Conservation (phyloP, 2,113 vertebrate species). For the Sceloporus undulatus region DNA sequence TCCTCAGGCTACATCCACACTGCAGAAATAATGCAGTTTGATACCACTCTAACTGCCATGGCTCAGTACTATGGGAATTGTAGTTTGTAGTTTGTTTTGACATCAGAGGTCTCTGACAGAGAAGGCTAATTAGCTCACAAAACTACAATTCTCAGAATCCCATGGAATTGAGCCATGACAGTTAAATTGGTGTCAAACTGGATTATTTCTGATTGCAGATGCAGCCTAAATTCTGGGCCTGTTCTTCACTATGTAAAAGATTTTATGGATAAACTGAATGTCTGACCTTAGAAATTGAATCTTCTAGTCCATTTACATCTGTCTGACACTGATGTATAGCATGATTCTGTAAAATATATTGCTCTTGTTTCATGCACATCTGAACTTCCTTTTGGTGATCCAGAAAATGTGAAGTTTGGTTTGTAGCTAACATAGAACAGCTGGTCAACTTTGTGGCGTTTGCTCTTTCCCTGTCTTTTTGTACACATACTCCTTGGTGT, state of each 20-base stretch:
- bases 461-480: not conserved
- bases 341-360: accelerated
- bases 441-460: not conserved
- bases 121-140: too few relatives aligned
- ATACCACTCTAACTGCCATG: too few relatives aligned
- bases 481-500: not conserved
- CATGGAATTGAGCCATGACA: too few relatives aligned
- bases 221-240: not conserved
- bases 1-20: too few relatives aligned
- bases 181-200: too few relatives aligned
- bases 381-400: not conserved
- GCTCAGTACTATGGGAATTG: too few relatives aligned
- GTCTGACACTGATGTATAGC: accelerated
- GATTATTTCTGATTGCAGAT: too few relatives aligned
- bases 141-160: too few relatives aligned
- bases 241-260: not conserved
- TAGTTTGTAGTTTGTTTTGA: too few relatives aligned
- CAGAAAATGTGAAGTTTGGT: not conserved
- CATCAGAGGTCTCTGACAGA: too few relatives aligned
- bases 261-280: not conserved
- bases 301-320: not conserved
- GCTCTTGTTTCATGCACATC: not conserved
- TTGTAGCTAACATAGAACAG: not conserved
- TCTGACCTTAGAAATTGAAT: not conserved
- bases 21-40: too few relatives aligned